These are phyloP conservation scores for Apus apus DNA, from an alignment of 2,113 vertebrate genomes.

Conservation along the genomic window DNA sequence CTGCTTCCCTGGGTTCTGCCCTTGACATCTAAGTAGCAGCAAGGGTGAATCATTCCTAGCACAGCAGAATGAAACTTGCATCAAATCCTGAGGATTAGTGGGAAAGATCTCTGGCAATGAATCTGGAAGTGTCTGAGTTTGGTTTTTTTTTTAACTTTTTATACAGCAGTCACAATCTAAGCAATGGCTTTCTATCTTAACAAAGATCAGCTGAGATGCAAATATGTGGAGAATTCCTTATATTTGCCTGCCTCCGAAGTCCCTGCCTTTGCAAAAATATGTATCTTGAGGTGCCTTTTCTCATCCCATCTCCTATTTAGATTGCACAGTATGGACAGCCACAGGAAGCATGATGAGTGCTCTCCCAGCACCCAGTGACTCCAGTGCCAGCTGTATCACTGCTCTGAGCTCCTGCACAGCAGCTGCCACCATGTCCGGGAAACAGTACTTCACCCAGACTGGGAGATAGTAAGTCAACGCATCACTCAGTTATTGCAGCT, in stretches of 20 bases:
- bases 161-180: not conserved
- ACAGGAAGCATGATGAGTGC: slow-evolving; percentile 76
- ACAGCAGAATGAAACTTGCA: not conserved
- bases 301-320: slow-evolving; percentile 35
- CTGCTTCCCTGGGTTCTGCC: not conserved
- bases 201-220: not conserved
- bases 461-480: slow-evolving; percentile 77
- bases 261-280: not conserved
- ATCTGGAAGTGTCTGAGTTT: not conserved
- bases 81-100: not conserved
- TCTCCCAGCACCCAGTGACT: slow-evolving; percentile 68
- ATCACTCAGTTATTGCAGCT: not conserved
- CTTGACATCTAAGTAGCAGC: not conserved
- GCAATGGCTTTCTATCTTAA: not conserved
- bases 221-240: not conserved
- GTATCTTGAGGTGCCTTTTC: not conserved
- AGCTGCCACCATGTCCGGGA: slow-evolving; percentile 47
- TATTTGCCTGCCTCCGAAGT: not conserved
- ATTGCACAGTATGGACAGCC: slow-evolving; percentile 29
- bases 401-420: slow-evolving; percentile 76
- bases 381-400: slow-evolving; percentile 77
- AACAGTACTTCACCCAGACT: slow-evolving; percentile 80
- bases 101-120: not conserved
- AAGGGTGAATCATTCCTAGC: not conserved
- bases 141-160: not conserved